These are phyloP conservation scores for Drosophila pachea DNA, from an alignment of 1,140 invertebrate genomes.

Conservation along the genomic window DNA sequence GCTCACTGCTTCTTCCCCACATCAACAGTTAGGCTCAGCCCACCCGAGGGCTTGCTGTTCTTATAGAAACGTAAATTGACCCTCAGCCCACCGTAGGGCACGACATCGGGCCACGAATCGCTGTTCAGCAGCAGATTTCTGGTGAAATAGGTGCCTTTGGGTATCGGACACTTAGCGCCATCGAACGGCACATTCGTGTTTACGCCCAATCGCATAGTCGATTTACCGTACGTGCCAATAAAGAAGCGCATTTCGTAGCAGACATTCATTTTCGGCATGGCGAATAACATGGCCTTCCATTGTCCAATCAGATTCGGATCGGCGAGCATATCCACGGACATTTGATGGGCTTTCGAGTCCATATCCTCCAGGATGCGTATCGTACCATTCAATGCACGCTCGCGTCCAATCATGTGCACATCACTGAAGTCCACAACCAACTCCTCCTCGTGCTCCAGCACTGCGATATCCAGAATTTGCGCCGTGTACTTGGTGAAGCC, in stretches of 20 bases:
- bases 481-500: slow-evolving; percentile 6
- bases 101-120: slow-evolving; percentile 28
- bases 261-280: slow-evolving; percentile 13
- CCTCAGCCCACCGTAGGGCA: slow-evolving; percentile 26
- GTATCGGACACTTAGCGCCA: slow-evolving; percentile 29
- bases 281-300: slow-evolving; percentile 32
- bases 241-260: slow-evolving; percentile 20
- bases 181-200: slow-evolving; percentile 37
- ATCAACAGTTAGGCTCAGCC: neutral
- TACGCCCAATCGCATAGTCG: neutral
- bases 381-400: slow-evolving; percentile 30
- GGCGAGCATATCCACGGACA: slow-evolving; percentile 13
- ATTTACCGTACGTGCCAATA: slow-evolving; percentile 8
- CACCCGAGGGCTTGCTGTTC: neutral
- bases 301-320: slow-evolving; percentile 27
- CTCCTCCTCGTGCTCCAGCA: slow-evolving; percentile 5
- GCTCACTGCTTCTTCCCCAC: neutral
- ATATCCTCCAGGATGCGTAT: slow-evolving; percentile 18
- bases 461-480: slow-evolving; percentile 3
- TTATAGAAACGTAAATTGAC: slow-evolving; percentile 12
- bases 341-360: neutral
- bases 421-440: slow-evolving; percentile 21
- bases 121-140: slow-evolving; percentile 23
- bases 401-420: slow-evolving; percentile 21
- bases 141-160: slow-evolving; percentile 23